Evolutionary conservation across 2,113 vertebrate genomes (phyloP), one percentile per base, ranked within the genome.

Genomic region (Ornithorhynchus anatinus): DNA sequence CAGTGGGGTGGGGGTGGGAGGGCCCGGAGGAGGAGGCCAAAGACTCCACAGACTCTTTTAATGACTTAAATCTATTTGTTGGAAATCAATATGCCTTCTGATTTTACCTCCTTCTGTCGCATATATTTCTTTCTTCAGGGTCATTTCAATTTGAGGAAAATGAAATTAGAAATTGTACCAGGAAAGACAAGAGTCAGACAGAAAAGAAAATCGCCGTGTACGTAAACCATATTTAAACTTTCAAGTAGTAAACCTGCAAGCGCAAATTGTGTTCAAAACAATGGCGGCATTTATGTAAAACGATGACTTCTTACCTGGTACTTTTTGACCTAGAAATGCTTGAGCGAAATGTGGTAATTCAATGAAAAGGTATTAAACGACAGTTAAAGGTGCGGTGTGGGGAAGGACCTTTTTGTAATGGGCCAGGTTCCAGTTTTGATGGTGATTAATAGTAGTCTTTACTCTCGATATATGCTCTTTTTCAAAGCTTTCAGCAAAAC

Each of bases 391-490:
- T n/a, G n/a, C n/a, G n/a, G n/a, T n/a, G n/a, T n/a, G n/a, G n/a
- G n/a, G n/a, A n/a, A n/a, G n/a, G n/a, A n/a, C n/a, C n/a, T n/a
- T n/a, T n/a, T n/a, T n/a, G n/a, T n/a, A n/a, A n/a, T n/a, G n/a
- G n/a, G n/a, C n/a, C n/a, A 73, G 4, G 1, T 83, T 64, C 71
- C 78, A 72, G 77, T 32, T 58, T 80, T 64, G 47, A 58, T 71
- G 61, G 22, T 33, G 36, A 58, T 78, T 64, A 68, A 44, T 61
- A 54, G 44, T 54, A 61, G 62, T 85, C 61, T 76, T 54, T 60
- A 33, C 27, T 70, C 68, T 40, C 44, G 45, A 7, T 71, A 64
- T 71, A 47, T 36, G 58, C 10, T 29, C 15, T 54, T 6, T 54
- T 17, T 15, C 37, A 54, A 8, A 8, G 33, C 10, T 54, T 36